Base-by-base conservation (phyloP, 23 tunicate species). In the Halocynthia roretzi region DNA sequence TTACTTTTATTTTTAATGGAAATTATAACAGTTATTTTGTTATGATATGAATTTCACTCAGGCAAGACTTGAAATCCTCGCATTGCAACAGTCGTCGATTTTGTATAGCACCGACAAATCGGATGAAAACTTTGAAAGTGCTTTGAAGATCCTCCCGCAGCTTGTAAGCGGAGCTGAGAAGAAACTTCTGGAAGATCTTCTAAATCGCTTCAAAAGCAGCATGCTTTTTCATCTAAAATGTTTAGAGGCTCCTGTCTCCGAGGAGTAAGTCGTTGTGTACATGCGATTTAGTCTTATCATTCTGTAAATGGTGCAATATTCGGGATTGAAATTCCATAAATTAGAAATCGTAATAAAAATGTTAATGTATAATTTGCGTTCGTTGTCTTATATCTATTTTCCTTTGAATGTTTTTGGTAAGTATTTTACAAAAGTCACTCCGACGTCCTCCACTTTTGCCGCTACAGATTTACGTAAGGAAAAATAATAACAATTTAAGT, bases 221-320 rank as follows among this genome's bases (percentile, higher is more conserved):
- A 81, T 89, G 82, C 50, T 83, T 22, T 89, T 89, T 51, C 96
- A 89, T 54, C 75, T 89, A 17, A 74, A 83, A 7, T 84, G 88
- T 55, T 80, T 89, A 21, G 81, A 76, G 31, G 67, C 87, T 19
- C 63, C 67, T 54, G 10, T 40, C 17, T 75, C 2, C 4, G 44
- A 31, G 44, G 44, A 31, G 44, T 31, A 31, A 31, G 44, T 31
- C 44, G 44, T 31, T 31, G 44, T 31, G 44, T 31, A 31, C 44
- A 31, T 31, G 44, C 2, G 44, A 31, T 31, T 31, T 31, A 31
- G 44, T 31, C 1, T 31, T 31, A 31, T 31, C 44, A 31, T 31
- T 31, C 44, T 31, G 44, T 31, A 31, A 31, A 31, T 31, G 44
- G 44, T 31, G 44, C 44, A 31, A 31, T 31, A 31, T 31, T 31